Conservation (phyloP, 1,140 invertebrate genomes). For the Pseudomyrmex cubaensis region DNA sequence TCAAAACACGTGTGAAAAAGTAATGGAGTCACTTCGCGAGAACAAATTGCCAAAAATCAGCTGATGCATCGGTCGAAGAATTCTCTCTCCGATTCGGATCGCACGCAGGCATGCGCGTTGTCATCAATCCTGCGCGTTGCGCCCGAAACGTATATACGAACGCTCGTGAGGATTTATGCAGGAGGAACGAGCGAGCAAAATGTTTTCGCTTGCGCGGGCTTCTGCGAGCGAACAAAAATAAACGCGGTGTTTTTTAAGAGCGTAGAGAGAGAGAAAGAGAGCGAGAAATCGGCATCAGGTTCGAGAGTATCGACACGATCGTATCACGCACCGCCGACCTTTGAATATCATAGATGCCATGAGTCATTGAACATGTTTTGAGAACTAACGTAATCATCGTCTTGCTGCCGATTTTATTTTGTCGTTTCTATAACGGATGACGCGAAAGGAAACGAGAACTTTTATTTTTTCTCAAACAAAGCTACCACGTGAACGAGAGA, state of each 20-base stretch:
- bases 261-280: neutral
- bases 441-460: neutral
- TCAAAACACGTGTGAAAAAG: too few species aligned
- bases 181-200: constrained; percentile 4
- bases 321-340: constrained; percentile 24
- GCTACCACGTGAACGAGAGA: too few species aligned
- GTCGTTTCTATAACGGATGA: neutral
- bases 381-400: constrained; percentile 19
- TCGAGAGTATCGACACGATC: constrained; percentile 20
- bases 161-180: constrained; percentile 27
- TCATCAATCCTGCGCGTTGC: neutral
- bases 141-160: neutral
- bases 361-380: constrained; percentile 40
- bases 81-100: neutral
- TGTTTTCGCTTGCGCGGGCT: constrained; percentile 13
- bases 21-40: too few species aligned
- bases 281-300: neutral
- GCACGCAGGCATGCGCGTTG: too few species aligned
- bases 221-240: constrained; percentile 39
- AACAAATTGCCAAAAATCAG: too few species aligned
- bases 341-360: constrained; percentile 23
- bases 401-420: constrained; percentile 5
- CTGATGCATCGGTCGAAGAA: neutral
- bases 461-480: too few species aligned
- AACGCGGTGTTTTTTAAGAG: constrained; percentile 40